Evolutionary conservation across 2,797 vertebrate species (phyloP).

Genomic region (Chaunax sp.): DNA sequence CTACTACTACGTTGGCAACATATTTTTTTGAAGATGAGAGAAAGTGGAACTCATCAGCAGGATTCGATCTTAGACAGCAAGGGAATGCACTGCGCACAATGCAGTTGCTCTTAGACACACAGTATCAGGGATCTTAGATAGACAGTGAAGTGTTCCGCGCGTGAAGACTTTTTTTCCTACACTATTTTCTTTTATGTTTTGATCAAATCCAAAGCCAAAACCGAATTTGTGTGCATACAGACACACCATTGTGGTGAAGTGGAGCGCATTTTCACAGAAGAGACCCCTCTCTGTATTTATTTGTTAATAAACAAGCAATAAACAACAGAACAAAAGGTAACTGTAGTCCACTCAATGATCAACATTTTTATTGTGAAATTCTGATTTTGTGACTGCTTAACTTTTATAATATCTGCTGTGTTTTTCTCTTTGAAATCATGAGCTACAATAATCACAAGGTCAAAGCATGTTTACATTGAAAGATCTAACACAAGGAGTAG

Average conservation of each 20-base stretch:
- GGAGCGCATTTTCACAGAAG: slow-evolving; percentile 84
- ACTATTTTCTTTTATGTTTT: slow-evolving; percentile 79
- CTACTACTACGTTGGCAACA: slow-evolving; percentile 83
- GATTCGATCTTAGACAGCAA: slow-evolving; percentile 85
- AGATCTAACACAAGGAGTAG: slow-evolving; percentile 25
- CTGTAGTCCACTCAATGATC: slow-evolving; percentile 84
- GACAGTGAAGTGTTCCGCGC: slow-evolving; percentile 76
- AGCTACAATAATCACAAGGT: slow-evolving; percentile 37
- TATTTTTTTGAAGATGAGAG: slow-evolving; percentile 81
- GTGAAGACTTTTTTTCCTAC: slow-evolving; percentile 70
- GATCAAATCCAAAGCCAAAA: slow-evolving; percentile 84
- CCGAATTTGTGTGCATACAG: slow-evolving; percentile 82
- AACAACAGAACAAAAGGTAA: slow-evolving; percentile 84
- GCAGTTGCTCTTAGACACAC: slow-evolving; percentile 91
- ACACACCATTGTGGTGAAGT: slow-evolving; percentile 82
- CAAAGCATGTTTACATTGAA: slow-evolving; percentile 46
- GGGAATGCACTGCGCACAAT: slow-evolving; percentile 94
- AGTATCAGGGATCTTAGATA: slow-evolving; percentile 89
- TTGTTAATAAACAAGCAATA: slow-evolving; percentile 85
- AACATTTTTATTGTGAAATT: slow-evolving; percentile 72
- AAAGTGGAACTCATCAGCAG: slow-evolving; percentile 74
- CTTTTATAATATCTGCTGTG: slow-evolving; percentile 59
- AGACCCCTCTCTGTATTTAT: slow-evolving; percentile 84
- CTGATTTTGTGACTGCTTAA: slow-evolving; percentile 73
- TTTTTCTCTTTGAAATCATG: slow-evolving; percentile 51